phyloP scores from a whole-genome alignment of 1,140 invertebrate species.

The Halictus rubicundus region DNA sequence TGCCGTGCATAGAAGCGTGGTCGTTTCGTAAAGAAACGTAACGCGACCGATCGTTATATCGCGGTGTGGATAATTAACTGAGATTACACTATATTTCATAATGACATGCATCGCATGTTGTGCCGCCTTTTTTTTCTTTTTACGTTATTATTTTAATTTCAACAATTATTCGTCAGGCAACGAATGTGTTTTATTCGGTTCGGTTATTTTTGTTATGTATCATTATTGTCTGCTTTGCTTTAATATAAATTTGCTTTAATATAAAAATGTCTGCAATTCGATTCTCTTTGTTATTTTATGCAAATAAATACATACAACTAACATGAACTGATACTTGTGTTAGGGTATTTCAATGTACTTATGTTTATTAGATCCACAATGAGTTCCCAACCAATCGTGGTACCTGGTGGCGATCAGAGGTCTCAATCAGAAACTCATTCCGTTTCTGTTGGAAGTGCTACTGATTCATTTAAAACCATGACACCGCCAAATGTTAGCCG shows the following conservation, averaged over 20 bases:
- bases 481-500: conserved; percentile 75
- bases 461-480: conserved; percentile 72
- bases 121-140: background rate
- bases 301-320: background rate
- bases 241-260: too few species aligned
- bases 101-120: conserved; percentile 3
- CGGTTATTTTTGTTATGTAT: background rate
- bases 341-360: background rate
- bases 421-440: conserved; percentile 72
- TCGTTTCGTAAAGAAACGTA: background rate
- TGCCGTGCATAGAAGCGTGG: background rate
- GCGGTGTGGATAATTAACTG: background rate
- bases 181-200: background rate
- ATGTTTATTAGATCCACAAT: conserved; percentile 58
- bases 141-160: background rate
- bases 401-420: conserved; percentile 75
- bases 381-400: conserved; percentile 77
- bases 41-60: background rate
- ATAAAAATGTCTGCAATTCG: background rate
- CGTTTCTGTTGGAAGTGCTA: conserved; percentile 66
- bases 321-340: background rate
- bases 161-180: background rate
- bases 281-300: background rate
- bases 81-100: conserved; percentile 20
- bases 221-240: background rate